Conservation (phyloP, 1,140 invertebrate genomes). For the Samia ricini region DNA sequence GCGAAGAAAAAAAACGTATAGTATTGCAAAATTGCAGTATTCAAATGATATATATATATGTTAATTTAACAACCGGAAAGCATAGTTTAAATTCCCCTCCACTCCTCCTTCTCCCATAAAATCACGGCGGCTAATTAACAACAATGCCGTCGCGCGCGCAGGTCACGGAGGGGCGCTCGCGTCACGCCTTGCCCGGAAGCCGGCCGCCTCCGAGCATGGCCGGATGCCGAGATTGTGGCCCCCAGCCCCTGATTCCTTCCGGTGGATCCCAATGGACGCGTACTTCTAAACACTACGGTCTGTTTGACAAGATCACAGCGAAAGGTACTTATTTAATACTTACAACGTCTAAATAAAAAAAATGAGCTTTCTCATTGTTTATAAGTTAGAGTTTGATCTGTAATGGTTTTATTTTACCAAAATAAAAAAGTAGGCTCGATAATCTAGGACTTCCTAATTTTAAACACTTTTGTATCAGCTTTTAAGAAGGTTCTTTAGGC, state of each 20-base stretch:
- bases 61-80: not conserved
- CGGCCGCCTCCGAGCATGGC: slow-evolving; percentile 22
- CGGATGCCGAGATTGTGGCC: slow-evolving; percentile 68
- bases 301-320: not conserved
- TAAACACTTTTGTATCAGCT: too few species aligned
- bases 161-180: slow-evolving; percentile 45
- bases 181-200: slow-evolving; percentile 60
- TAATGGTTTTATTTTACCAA: too few species aligned
- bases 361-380: too few species aligned
- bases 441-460: too few species aligned
- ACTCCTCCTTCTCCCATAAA: not conserved
- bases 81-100: not conserved
- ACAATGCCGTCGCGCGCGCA: slow-evolving; percentile 42
- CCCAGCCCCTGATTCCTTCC: slow-evolving; percentile 72
- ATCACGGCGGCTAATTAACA: slow-evolving; percentile 1
- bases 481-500: too few species aligned
- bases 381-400: too few species aligned
- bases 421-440: too few species aligned
- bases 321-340: not conserved
- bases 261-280: slow-evolving; percentile 50
- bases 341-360: too few species aligned
- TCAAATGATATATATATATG: not conserved
- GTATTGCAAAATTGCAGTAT: too few species aligned
- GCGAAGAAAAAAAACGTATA: too few species aligned
- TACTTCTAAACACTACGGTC: slow-evolving; percentile 6